These are phyloP conservation scores for Anomalospiza imberbis DNA, from an alignment of 2,797 vertebrate genomes.

Conservation along the genomic window DNA sequence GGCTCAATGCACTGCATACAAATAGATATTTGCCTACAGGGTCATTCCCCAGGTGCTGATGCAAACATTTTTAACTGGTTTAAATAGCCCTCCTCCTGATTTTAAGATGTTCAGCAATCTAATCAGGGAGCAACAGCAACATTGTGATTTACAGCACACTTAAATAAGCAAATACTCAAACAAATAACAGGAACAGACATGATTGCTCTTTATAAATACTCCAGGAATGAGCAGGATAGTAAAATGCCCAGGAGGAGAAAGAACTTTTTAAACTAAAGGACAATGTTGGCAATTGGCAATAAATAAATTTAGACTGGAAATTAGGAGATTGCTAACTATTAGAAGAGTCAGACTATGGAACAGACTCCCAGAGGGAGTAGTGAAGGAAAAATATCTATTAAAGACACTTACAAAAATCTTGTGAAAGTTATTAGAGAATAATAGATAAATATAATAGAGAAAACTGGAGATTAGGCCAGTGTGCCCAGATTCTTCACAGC, in stretches of 20 bases:
- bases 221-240: not conserved
- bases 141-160: not conserved
- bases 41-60: not conserved
- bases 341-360: not conserved
- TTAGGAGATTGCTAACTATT: not conserved
- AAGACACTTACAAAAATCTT: not conserved
- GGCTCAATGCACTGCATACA: not conserved
- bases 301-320: constrained; percentile 1
- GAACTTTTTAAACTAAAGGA: not conserved
- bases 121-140: not conserved
- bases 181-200: not conserved
- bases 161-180: not conserved
- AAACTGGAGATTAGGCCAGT: not conserved
- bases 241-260: not conserved
- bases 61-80: not conserved
- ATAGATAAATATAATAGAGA: not conserved
- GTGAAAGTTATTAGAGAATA: not conserved
- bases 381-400: not conserved
- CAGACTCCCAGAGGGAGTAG: not conserved
- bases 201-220: not conserved
- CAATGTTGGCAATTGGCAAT: not conserved
- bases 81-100: not conserved
- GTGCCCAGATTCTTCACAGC: not conserved
- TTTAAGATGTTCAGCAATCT: not conserved
- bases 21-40: not conserved